phyloP scores from a whole-genome alignment of 1,140 invertebrate genomes.

The Rhagoletis pomonella region DNA sequence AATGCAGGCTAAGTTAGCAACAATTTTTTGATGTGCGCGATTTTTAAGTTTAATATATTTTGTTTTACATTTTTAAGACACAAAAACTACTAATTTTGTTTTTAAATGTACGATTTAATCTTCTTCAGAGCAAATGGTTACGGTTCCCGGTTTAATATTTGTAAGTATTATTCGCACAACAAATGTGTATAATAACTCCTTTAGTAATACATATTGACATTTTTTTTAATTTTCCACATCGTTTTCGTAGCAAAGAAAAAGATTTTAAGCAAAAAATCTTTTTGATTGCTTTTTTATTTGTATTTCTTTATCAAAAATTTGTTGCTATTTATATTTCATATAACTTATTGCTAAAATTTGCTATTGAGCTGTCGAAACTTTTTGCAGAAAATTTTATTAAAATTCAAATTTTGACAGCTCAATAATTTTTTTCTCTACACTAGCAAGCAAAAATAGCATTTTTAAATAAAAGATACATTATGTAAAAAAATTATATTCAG shows the following conservation, averaged over 20 bases:
- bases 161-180: too few species aligned
- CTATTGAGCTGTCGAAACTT: background rate
- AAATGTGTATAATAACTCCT: background rate
- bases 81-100: too few species aligned
- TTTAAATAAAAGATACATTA: too few species aligned
- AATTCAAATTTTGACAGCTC: background rate
- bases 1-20: slow-evolving; percentile 66
- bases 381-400: too few species aligned
- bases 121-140: too few species aligned
- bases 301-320: slow-evolving; percentile 65
- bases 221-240: slow-evolving; percentile 27
- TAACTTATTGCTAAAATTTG: slow-evolving; percentile 49
- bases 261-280: slow-evolving; percentile 73
- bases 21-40: slow-evolving; percentile 64
- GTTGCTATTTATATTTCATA: slow-evolving; percentile 62
- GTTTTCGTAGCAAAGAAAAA: slow-evolving; percentile 66
- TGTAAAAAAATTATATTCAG: too few species aligned
- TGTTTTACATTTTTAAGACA: background rate
- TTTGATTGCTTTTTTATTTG: slow-evolving; percentile 66
- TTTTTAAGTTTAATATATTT: slow-evolving; percentile 46
- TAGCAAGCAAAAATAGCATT: too few species aligned
- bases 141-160: too few species aligned
- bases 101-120: too few species aligned
- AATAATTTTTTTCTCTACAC: background rate
- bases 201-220: background rate